Evolutionary conservation across 2,888 invertebrate genomes (phyloP), one percentile per base, ranked within the genome.

Genomic region (Netelia inedita): DNA sequence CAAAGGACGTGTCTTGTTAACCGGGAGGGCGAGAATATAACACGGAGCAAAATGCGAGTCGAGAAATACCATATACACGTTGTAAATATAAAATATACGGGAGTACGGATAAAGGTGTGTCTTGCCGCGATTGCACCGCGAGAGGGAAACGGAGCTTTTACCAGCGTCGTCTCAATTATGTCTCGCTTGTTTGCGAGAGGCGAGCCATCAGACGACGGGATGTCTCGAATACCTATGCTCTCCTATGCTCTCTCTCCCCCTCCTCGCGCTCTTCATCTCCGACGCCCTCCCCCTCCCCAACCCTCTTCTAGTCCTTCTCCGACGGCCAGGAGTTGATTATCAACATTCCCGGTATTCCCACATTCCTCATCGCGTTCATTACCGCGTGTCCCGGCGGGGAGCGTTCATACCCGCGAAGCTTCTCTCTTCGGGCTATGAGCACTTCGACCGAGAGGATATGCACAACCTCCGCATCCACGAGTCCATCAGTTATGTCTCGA

Each of bases 291-390:
- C 9, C 57, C 2, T 2, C 46, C 3, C 55, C 11, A 10, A 11
- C 53, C 10, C 16, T 28, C 68, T n/a, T 68, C 63, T 21, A 21
- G 71, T 57, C 79, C 53, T 63, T 41, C 76, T 69, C 81, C 65
- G 78, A 78, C 81, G 69, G 69, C 46, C 63, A 69, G 43, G 75
- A 73, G 81, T 85, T 85, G 80, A 84, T 84, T 81, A 81, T 81
- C 80, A 84, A 84, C 80, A 84, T 84, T 78, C 78, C 69, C 55
- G 43, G 78, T 84, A 78, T 81, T 84, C 81, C 81, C 78, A 61
- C 73, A 84, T 84, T 81, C 81, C 81, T 81, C 78, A 84, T 84
- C 78, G 43, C 73, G 80, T 84, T 84, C 84, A 85, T 81, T 85
- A 85, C 63, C 69, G 78, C 69, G 68, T 81, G 73, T 78, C 80